Evolutionary conservation across 2,113 vertebrate genomes (phyloP).

Genomic region (Theristicus caerulescens): DNA sequence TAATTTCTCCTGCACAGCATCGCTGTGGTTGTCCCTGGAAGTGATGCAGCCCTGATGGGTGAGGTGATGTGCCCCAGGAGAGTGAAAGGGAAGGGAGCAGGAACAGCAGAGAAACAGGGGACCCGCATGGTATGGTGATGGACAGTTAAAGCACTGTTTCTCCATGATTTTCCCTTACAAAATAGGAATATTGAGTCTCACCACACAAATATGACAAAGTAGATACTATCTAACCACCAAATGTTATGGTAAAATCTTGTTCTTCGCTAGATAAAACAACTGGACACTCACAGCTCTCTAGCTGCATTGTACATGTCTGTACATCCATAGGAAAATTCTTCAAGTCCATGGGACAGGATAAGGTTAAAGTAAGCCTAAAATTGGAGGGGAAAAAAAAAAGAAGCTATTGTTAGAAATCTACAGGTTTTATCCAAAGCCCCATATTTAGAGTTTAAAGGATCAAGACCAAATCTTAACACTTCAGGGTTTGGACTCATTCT

Average conservation of each 20-base stretch:
- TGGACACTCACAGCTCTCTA: constrained; percentile 92
- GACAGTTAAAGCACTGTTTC: neutral
- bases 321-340: constrained; percentile 99
- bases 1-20: neutral
- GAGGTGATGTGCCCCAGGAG: neutral
- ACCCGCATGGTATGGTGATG: fast-evolving
- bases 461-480: neutral
- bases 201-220: neutral
- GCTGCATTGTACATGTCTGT: constrained; percentile 97
- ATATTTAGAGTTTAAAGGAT: neutral
- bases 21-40: neutral
- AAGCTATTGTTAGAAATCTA: neutral
- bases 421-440: neutral
- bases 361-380: constrained; percentile 90
- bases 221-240: neutral
- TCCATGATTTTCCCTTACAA: neutral
- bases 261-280: neutral
- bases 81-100: neutral
- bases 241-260: neutral
- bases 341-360: constrained; percentile 98
- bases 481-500: neutral
- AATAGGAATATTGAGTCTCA: neutral
- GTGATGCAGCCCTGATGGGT: neutral
- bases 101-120: neutral
- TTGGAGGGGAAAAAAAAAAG: neutral